Conservation (phyloP, 2,113 vertebrate genomes). For the Chlamydotis undulata region DNA sequence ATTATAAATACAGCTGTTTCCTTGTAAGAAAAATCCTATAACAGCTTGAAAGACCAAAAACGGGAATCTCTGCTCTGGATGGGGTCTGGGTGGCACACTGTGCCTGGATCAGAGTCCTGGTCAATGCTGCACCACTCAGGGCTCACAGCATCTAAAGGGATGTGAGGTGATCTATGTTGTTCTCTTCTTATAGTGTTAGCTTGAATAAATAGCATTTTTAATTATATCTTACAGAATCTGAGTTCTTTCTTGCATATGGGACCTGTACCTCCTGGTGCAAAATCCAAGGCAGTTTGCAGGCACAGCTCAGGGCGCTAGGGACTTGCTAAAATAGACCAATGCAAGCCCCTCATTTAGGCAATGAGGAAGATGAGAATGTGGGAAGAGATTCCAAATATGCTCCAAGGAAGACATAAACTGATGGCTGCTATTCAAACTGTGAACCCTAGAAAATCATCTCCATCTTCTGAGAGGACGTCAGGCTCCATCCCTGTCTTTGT, state of each 20-base stretch:
- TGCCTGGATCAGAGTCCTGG: fast-evolving
- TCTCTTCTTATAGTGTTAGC: background rate
- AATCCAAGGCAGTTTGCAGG: background rate
- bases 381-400: background rate
- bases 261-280: background rate
- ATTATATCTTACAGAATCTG: background rate
- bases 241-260: background rate
- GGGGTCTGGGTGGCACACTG: background rate
- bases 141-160: background rate
- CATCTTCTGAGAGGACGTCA: background rate
- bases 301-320: background rate
- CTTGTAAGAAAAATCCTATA: background rate
- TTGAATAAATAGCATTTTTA: background rate
- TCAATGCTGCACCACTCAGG: background rate
- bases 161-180: too few species aligned
- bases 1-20: background rate
- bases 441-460: background rate
- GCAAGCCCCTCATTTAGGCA: background rate
- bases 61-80: background rate
- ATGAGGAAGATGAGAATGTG: background rate
- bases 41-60: background rate
- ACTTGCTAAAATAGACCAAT: background rate
- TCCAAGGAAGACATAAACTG: background rate
- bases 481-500: background rate
- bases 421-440: background rate